Evolutionary conservation across 2,113 vertebrate genomes (phyloP).

Genomic region (Octodon degus): DNA sequence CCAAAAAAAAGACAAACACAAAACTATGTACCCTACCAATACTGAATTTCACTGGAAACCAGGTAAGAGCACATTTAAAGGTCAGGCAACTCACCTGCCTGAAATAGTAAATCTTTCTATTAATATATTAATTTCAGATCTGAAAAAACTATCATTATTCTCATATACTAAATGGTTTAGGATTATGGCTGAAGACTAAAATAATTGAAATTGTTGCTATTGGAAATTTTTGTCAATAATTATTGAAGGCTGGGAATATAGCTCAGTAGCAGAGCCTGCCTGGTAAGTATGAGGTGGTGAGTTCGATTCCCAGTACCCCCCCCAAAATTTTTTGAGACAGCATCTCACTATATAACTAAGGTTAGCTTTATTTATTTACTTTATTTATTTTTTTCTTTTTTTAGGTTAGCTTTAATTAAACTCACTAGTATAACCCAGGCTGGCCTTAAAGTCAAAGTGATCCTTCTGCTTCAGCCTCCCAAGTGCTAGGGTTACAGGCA

Average conservation of each 20-base stretch:
- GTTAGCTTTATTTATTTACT: neutral
- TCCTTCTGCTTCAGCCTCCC: neutral
- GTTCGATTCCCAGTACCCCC: no score
- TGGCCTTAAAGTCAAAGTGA: neutral
- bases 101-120: slow-evolving; percentile 37
- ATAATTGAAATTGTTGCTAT: neutral
- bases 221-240: slow-evolving; percentile 43
- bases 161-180: slow-evolving; percentile 35
- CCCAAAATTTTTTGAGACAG: neutral
- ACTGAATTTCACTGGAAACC: slow-evolving; percentile 50
- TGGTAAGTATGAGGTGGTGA: no score
- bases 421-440: neutral
- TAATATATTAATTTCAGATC: slow-evolving; percentile 33
- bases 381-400: no score
- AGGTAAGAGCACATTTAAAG: slow-evolving; percentile 53
- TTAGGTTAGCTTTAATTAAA: neutral
- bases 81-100: slow-evolving; percentile 20
- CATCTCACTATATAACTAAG: neutral
- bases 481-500: neutral
- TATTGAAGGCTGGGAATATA: neutral
- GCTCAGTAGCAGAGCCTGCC: neutral
- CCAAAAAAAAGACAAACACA: no score
- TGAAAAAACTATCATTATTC: slow-evolving; percentile 49
- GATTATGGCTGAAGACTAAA: slow-evolving; percentile 36
- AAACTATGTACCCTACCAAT: slow-evolving; percentile 40